phyloP scores from a whole-genome alignment of 2,113 vertebrate genomes.

The Diphyllodes magnificus region DNA sequence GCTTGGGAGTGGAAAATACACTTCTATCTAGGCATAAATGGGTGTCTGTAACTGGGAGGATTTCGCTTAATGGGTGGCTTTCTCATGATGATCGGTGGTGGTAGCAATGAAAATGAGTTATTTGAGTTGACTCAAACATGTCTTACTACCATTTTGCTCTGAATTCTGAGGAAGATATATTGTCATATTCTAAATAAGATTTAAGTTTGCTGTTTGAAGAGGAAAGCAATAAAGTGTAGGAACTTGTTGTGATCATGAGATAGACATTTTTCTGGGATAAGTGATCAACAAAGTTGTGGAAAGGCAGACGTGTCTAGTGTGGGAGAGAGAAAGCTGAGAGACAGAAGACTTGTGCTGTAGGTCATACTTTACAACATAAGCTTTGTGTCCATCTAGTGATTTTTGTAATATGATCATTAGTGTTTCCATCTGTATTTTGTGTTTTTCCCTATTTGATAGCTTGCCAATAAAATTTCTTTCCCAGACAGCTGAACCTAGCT shows the following conservation, averaged over 20 bases:
- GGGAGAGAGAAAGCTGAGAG: background rate
- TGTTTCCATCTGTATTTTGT: conserved; percentile 23
- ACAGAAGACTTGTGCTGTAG: background rate
- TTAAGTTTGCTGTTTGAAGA: background rate
- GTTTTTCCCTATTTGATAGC: background rate
- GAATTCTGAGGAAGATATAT: background rate
- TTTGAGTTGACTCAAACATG: background rate
- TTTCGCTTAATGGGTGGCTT: background rate
- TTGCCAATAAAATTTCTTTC: conserved; percentile 36
- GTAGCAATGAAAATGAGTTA: background rate
- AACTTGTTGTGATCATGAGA: background rate
- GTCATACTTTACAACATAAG: background rate
- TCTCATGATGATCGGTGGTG: background rate
- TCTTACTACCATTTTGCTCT: background rate
- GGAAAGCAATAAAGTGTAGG: background rate
- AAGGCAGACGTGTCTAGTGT: background rate
- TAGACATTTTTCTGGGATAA: background rate
- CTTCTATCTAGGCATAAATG: background rate
- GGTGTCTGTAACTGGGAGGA: background rate
- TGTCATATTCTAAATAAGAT: background rate
- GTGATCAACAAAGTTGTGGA: background rate
- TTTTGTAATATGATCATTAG: background rate
- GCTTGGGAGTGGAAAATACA: background rate
- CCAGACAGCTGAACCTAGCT: conserved; percentile 27
- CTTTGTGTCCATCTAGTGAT: background rate